A percentile compares a stretch with the other conserved stretches of the same genome.
These are phyloP conservation scores for Sanderia malayensis DNA, from an alignment of 30 jellyfish, hydroid and myxozoan species.

Conservation along the genomic window DNA sequence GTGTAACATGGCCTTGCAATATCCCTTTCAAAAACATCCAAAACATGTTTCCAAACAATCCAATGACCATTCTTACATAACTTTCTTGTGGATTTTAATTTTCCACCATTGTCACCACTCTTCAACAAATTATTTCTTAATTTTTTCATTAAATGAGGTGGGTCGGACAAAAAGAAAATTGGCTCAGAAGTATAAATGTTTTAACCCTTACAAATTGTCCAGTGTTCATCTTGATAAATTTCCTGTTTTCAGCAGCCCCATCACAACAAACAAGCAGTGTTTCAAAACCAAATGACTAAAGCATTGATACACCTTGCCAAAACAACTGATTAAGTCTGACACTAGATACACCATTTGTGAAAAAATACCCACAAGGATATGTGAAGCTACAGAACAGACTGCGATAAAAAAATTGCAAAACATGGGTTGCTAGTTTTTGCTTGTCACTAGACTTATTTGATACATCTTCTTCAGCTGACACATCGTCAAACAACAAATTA, in stretches of 20 bases:
- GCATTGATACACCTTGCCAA: conserved; percentile 20
- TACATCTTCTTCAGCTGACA: background rate
- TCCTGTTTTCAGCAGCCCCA: conserved; percentile 7
- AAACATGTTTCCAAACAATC: background rate
- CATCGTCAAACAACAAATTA: background rate
- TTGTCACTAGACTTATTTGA: background rate
- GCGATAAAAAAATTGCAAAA: background rate
- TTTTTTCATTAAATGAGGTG: conserved; percentile 12
- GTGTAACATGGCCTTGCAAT: background rate
- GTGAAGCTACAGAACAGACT: conserved; percentile 3
- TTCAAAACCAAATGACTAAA: conserved; percentile 1
- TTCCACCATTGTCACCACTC: background rate
- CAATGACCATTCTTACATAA: background rate
- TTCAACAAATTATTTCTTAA: conserved; percentile 6
- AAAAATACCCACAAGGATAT: conserved; percentile 10
- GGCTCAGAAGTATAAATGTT: background rate
- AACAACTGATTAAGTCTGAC: background rate
- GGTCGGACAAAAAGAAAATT: conserved; percentile 11
- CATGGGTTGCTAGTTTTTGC: background rate
- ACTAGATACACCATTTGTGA: conserved; percentile 3
- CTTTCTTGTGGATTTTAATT: background rate
- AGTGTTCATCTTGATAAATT: conserved; percentile 3
- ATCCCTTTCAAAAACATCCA: background rate
- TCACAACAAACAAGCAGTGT: background rate
- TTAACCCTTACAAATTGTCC: background rate